These are phyloP conservation scores for Anser brachyrhynchus DNA, from an alignment of 2,113 vertebrate genomes.

Conservation along the genomic window DNA sequence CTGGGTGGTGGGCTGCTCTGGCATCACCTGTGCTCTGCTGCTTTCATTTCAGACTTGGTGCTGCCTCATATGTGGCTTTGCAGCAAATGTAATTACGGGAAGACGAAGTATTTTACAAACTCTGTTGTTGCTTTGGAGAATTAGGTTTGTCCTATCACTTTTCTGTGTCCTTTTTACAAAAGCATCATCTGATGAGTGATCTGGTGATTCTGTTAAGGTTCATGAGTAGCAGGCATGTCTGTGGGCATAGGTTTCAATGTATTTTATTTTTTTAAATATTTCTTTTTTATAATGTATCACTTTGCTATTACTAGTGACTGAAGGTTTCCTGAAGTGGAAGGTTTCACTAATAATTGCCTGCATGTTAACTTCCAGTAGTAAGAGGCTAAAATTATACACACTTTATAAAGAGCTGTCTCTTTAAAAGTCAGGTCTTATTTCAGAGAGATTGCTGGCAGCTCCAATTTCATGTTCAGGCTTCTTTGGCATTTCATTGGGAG, in stretches of 20 bases:
- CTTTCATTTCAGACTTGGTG: background rate
- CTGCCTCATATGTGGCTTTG: background rate
- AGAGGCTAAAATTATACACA: slow-evolving; percentile 41
- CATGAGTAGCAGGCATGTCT: background rate
- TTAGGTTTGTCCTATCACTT: background rate
- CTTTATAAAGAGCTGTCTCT: slow-evolving; percentile 34
- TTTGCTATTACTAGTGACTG: background rate
- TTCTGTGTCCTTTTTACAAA: background rate
- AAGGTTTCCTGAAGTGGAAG: background rate
- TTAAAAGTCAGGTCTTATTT: slow-evolving; percentile 63
- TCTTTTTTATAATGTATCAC: background rate
- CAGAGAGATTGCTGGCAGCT: slow-evolving; percentile 44
- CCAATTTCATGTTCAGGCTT: slow-evolving; percentile 60
- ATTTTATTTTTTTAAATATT: background rate
- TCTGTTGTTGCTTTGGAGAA: background rate
- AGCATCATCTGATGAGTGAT: background rate
- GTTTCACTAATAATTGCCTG: background rate
- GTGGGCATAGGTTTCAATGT: background rate
- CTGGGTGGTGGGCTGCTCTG: background rate
- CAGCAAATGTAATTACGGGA: background rate
- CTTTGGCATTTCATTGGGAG: slow-evolving; percentile 68
- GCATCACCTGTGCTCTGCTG: background rate
- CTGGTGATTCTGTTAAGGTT: background rate
- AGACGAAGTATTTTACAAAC: background rate
- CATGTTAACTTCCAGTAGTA: background rate